Percentiles rank a stretch among this genome's conserved stretches.
phyloP scores from a whole-genome alignment of 2,888 invertebrate species.

The Caenorhabditis sp. region DNA sequence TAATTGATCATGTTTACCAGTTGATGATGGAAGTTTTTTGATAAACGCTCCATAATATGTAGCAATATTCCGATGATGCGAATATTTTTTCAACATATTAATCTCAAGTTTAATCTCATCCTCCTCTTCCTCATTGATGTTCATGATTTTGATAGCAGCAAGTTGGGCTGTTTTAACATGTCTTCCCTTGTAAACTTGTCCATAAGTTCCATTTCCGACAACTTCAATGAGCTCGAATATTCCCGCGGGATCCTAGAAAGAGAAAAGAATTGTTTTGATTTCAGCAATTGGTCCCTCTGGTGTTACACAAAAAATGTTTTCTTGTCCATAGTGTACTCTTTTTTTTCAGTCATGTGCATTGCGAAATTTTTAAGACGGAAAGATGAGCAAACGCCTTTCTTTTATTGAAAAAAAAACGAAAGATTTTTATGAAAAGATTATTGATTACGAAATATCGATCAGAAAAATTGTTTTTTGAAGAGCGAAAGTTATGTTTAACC shows the following conservation, averaged over 20 bases:
- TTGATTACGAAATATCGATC: too few relatives aligned
- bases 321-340: constrained; percentile 25
- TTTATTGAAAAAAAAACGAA: background rate
- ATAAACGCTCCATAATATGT: constrained; percentile 99
- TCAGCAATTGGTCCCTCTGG: constrained; percentile 4
- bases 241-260: constrained; percentile 92
- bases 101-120: constrained; percentile 99
- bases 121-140: constrained; percentile 99
- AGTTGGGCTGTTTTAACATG: constrained; percentile 99
- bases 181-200: constrained; percentile 99
- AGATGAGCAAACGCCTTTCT: background rate
- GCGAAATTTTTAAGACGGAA: constrained; percentile 16
- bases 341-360: constrained; percentile 27
- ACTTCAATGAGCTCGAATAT: constrained; percentile 99
- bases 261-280: constrained; percentile 5
- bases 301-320: constrained; percentile 18
- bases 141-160: constrained; percentile 99
- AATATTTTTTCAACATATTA: constrained; percentile 97
- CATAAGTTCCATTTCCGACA: constrained; percentile 99
- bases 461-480: too few relatives aligned
- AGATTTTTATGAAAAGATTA: too few relatives aligned
- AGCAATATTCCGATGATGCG: constrained; percentile 98
- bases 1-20: constrained; percentile 95
- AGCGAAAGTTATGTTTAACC: too few relatives aligned
- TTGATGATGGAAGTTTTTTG: constrained; percentile 83